Evolutionary conservation across 1,140 invertebrate species (phyloP), one percentile per base, ranked within the genome.

Genomic region (Drosophila pallidifrons): DNA sequence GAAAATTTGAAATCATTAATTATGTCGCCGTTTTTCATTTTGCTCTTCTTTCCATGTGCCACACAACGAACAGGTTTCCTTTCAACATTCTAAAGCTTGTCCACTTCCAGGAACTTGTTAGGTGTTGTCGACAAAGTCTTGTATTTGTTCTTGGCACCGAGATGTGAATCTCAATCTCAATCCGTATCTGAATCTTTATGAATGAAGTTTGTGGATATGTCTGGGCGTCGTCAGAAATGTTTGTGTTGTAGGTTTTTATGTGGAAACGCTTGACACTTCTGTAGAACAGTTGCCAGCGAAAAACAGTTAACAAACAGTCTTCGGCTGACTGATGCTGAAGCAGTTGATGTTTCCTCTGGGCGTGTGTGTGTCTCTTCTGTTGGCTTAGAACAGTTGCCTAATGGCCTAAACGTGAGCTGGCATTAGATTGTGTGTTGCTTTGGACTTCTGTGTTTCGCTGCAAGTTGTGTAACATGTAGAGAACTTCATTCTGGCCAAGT

Each of bases 1-100:
- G 77, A 83, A 82, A 82, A 83, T 80, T 83, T 74, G 49, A 69
- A 88, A 80, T 87, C 83, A 87, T 87, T 88, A 87, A 88, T 88
- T 80, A 87, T 79, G 79, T 75, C 47, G 43, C 15, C 32, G n/a
- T 15, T 54, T 54, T 43, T 28, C 8, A 5, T 35, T 13, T 46
- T 25, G 4, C 20, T 51, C 60, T 52, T 16, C 8, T 41, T 52
- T 16, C 32, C 43, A 55, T 43, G 51, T 70, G 15, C 16, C 2
- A 8, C 46, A 8, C 46, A 47, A 32, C 13, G 47, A 83, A 83
- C 81, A 73, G 81, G 81, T 83, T 83, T 80, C 55, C 47, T 7
- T 13, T 57, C 67, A 65, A 74, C 68, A 57, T 68, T 68, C 74
- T 66, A 32, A 76, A 77, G 81, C 54, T 78, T 79, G 67, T 71